These are phyloP conservation scores for Mellilla xanthometata DNA, from an alignment of 2,888 invertebrate genomes.

Conservation along the genomic window DNA sequence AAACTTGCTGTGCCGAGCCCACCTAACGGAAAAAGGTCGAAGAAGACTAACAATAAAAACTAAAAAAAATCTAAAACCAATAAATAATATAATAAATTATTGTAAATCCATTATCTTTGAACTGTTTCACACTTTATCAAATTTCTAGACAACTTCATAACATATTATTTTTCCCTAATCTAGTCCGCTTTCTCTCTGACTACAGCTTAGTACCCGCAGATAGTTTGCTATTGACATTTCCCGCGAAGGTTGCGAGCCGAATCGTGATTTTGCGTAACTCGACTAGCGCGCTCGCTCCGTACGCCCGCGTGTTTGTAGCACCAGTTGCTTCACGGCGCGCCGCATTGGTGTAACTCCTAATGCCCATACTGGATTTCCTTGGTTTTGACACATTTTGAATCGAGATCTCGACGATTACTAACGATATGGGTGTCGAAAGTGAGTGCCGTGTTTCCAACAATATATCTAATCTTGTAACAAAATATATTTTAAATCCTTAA, in stretches of 20 bases:
- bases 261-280: constrained; percentile 79
- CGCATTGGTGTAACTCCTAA: constrained; percentile 49
- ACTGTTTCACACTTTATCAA: too few relatives aligned
- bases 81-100: too few relatives aligned
- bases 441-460: constrained; percentile 31
- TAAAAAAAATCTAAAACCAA: too few relatives aligned
- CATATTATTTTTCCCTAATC: neutral
- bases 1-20: too few relatives aligned
- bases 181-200: constrained; percentile 2
- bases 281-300: constrained; percentile 53
- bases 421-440: constrained; percentile 49
- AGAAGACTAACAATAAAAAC: too few relatives aligned
- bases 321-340: constrained; percentile 53
- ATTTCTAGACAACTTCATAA: too few relatives aligned
- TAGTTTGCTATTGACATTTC: constrained; percentile 77
- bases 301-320: constrained; percentile 59
- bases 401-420: constrained; percentile 13
- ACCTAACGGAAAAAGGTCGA: too few relatives aligned
- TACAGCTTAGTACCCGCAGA: constrained; percentile 40
- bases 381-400: constrained; percentile 21
- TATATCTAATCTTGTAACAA: too few relatives aligned
- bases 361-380: constrained; percentile 24
- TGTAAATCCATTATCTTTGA: too few relatives aligned
- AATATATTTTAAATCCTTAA: too few relatives aligned
- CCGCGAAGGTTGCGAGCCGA: constrained; percentile 66